A percentile compares a stretch with the other conserved stretches of the same genome.
Conservation (phyloP, 2,888 invertebrate species). For the Anthophora plumipes region DNA sequence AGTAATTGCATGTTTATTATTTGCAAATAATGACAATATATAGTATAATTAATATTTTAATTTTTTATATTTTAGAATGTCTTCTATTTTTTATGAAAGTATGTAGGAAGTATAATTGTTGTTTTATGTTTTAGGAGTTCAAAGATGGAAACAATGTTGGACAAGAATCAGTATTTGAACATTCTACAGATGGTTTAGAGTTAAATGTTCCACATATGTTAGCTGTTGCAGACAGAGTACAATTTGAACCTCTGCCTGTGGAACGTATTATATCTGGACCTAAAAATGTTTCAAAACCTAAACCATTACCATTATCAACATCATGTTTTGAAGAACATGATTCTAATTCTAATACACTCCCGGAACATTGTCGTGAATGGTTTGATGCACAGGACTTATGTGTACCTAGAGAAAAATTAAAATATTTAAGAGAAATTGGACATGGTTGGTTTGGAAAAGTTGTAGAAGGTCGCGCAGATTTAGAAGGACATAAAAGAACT, state of each 20-base stretch:
- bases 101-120: conserved; percentile 27
- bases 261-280: conserved; percentile 76
- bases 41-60: conserved; percentile 19
- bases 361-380: conserved; percentile 79
- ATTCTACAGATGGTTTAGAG: conserved; percentile 77
- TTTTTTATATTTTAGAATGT: conserved; percentile 10
- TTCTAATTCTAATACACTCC: conserved; percentile 67
- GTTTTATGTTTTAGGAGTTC: conserved; percentile 80
- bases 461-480: conserved; percentile 90
- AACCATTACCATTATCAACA: conserved; percentile 77
- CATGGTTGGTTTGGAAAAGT: conserved; percentile 96
- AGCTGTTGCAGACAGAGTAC: conserved; percentile 75
- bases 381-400: conserved; percentile 77
- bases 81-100: conserved; percentile 1
- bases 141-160: conserved; percentile 79
- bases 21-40: conserved; percentile 11
- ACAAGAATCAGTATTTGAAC: conserved; percentile 76
- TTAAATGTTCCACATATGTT: conserved; percentile 78
- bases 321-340: conserved; percentile 73
- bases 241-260: conserved; percentile 80
- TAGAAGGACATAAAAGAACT: conserved; percentile 62
- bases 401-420: conserved; percentile 90
- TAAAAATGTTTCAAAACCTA: conserved; percentile 66
- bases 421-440: conserved; percentile 93
- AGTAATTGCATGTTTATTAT: conserved; percentile 41